Evolutionary conservation across 2,797 vertebrate genomes (phyloP).

Genomic region (Sebastes elongatus): DNA sequence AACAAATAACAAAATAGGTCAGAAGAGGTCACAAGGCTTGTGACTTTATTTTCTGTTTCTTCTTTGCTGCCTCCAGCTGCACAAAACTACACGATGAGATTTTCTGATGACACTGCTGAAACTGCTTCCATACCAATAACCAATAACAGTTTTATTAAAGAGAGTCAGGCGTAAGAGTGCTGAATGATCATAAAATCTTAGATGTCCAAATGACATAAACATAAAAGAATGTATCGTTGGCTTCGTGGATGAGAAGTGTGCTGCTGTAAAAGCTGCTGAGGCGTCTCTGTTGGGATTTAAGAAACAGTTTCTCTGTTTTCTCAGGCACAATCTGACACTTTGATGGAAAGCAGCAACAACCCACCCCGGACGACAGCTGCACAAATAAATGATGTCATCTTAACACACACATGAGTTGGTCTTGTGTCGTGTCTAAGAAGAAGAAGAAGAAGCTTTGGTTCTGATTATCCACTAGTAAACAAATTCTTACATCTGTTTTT

Average conservation of each 20-base stretch:
- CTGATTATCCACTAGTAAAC: not conserved
- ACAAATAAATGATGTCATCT: too few relatives aligned
- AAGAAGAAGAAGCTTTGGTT: not conserved
- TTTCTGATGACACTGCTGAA: constrained; percentile 26
- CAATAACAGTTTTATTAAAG: not conserved
- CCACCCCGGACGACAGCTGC: not conserved
- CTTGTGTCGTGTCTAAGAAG: too few relatives aligned
- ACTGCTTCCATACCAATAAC: constrained; percentile 14
- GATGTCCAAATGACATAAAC: constrained; percentile 27
- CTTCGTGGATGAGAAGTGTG: constrained; percentile 2
- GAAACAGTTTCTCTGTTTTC: constrained; percentile 11
- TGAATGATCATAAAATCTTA: constrained; percentile 3
- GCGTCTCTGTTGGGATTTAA: not conserved
- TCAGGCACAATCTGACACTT: constrained; percentile 13
- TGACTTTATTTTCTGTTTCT: not conserved
- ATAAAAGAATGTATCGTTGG: constrained; percentile 20
- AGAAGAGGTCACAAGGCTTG: not conserved
- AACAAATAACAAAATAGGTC: not conserved
- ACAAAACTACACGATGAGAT: not conserved
- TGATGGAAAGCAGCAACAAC: constrained; percentile 15
- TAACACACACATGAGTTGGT: not conserved
- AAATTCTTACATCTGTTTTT: constrained; percentile 7
- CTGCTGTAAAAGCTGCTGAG: not conserved
- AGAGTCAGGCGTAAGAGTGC: constrained; percentile 22
- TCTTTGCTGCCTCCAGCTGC: not conserved